Percentiles rank a stretch among this genome's conserved stretches.
phyloP scores from a whole-genome alignment of 2,888 invertebrate genomes.

The Synanthedon formicaeformis region DNA sequence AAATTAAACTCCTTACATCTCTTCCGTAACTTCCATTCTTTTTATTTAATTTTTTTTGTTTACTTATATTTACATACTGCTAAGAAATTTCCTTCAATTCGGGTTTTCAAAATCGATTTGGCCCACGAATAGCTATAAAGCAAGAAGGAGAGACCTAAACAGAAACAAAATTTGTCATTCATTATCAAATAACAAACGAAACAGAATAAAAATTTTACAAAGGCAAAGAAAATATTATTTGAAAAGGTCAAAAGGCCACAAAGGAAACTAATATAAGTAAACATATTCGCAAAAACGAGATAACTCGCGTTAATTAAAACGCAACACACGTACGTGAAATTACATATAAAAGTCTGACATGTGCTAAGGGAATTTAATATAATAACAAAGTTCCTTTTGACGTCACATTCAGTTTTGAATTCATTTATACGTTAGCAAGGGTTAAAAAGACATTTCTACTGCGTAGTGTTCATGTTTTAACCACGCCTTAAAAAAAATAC shows the following conservation, averaged over 20 bases:
- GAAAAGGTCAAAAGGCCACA: background rate
- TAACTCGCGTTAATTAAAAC: background rate
- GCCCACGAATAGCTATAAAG: no score
- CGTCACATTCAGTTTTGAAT: conserved; percentile 25
- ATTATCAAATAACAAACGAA: no score
- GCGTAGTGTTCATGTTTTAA: background rate
- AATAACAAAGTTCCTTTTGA: conserved; percentile 27
- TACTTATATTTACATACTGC: no score
- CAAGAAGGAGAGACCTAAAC: no score
- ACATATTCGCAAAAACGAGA: background rate
- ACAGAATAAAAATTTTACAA: background rate
- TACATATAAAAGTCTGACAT: conserved; percentile 14
- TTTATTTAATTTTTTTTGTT: no score
- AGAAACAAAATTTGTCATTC: no score
- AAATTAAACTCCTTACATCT: no score
- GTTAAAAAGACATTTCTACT: background rate
- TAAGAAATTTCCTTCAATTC: no score
- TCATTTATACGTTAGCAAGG: conserved; percentile 20
- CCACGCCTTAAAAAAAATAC: background rate
- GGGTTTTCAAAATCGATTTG: no score
- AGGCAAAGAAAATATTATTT: background rate
- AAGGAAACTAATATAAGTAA: background rate
- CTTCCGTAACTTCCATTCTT: no score
- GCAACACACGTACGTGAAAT: background rate
- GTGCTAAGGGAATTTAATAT: conserved; percentile 7